Percentiles rank a stretch among this genome's conserved stretches.
phyloP scores from a whole-genome alignment of 2,113 vertebrate genomes.

The Dasyurus viverrinus region DNA sequence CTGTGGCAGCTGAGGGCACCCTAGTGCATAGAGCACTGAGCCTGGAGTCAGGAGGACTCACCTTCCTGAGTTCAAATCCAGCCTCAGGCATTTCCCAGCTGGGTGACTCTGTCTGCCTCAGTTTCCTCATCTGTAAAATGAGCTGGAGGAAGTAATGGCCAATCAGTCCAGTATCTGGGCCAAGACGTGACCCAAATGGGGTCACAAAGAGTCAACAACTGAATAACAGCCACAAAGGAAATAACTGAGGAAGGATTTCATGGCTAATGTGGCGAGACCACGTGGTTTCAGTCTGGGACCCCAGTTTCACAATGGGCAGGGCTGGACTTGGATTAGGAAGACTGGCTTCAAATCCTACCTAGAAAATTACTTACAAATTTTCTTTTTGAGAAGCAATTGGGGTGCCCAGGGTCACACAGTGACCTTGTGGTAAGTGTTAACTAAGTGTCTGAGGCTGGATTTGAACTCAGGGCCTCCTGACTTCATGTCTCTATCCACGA shows the following conservation, averaged over 20 bases:
- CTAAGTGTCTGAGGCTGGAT: no score
- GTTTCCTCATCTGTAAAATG: neutral
- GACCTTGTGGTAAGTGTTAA: no score
- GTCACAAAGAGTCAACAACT: neutral
- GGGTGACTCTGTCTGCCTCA: neutral
- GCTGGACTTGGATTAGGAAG: no score
- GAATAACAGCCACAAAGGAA: conserved; percentile 35
- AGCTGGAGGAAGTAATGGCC: neutral
- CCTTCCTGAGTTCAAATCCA: neutral
- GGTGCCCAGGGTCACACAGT: no score
- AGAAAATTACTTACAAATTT: no score
- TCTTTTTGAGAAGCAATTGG: no score
- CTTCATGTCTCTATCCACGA: no score
- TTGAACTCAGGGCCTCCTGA: no score
- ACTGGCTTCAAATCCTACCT: no score
- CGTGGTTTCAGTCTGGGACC: neutral
- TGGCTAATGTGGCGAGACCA: conserved; percentile 7
- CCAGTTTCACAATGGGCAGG: conserved; percentile 28
- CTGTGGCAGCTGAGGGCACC: neutral
- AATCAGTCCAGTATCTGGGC: neutral
- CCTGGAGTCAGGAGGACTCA: neutral
- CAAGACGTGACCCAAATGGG: neutral
- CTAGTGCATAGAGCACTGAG: neutral
- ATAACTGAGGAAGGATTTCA: neutral
- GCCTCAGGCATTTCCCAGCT: neutral